Percentiles rank a stretch among this genome's conserved stretches.
phyloP scores from a whole-genome alignment of 1,140 invertebrate genomes.

The Lethrus apterus region DNA sequence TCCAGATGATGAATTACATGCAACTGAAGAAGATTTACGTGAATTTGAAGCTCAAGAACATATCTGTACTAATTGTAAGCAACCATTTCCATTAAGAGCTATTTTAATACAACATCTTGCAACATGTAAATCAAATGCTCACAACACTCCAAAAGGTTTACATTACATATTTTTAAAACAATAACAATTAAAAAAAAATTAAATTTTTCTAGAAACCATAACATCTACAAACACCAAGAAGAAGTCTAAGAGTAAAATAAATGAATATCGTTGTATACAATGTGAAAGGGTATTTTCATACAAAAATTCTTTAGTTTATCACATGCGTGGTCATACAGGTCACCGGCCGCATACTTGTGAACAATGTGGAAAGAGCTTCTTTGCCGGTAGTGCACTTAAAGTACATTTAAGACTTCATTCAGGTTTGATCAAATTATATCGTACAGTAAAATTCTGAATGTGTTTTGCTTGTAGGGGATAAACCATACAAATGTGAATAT shows the following conservation, averaged over 20 bases:
- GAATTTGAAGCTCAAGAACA: conserved; percentile 40
- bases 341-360: conserved; percentile 70
- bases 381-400: conserved; percentile 69
- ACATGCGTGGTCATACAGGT: conserved; percentile 70
- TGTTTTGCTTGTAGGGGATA: conserved; percentile 57
- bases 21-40: conserved; percentile 41
- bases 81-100: conserved; percentile 34
- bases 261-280: conserved; percentile 49
- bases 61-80: conserved; percentile 36
- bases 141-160: conserved; percentile 1
- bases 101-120: conserved; percentile 36
- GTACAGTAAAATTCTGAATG: not conserved
- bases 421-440: conserved; percentile 7
- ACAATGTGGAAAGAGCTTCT: conserved; percentile 75
- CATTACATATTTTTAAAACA: too few species aligned
- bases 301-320: conserved; percentile 76
- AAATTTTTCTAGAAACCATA: not conserved
- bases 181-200: not conserved
- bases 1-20: conserved; percentile 36
- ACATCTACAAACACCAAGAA: conserved; percentile 22
- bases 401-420: conserved; percentile 40
- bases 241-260: conserved; percentile 27
- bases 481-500: conserved; percentile 71
- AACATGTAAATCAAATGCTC: conserved; percentile 23
- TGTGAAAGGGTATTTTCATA: conserved; percentile 72